Conservation (phyloP, 2,888 invertebrate genomes). For the Biston stratarius region DNA sequence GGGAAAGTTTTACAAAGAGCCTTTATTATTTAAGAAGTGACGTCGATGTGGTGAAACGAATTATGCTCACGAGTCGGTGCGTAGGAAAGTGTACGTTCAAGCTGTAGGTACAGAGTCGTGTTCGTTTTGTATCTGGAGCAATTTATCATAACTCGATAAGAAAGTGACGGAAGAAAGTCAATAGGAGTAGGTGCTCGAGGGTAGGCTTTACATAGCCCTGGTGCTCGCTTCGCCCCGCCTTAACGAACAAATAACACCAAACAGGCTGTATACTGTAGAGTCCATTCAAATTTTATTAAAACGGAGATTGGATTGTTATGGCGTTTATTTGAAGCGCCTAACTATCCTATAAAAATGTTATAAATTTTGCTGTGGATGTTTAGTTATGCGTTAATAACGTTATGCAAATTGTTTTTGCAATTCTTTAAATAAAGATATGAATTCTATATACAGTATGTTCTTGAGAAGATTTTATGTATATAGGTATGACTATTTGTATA, state of each 20-base stretch:
- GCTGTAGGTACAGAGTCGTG: slow-evolving; percentile 49
- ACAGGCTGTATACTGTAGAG: slow-evolving; percentile 48
- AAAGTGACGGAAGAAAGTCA: slow-evolving; percentile 86
- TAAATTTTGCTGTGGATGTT: slow-evolving; percentile 10
- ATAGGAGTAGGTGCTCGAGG: slow-evolving; percentile 82
- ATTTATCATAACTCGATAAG: slow-evolving; percentile 84
- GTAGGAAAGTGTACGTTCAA: slow-evolving; percentile 56
- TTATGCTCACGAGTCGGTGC: slow-evolving; percentile 64
- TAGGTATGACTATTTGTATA: too few species aligned
- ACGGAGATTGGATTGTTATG: slow-evolving; percentile 48
- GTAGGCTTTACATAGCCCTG: slow-evolving; percentile 73
- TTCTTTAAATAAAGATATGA: slow-evolving; percentile 1
- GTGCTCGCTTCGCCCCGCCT: slow-evolving; percentile 66
- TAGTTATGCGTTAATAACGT: slow-evolving; percentile 9
- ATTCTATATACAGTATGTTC: background rate
- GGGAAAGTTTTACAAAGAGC: slow-evolving; percentile 87
- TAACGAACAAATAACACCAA: slow-evolving; percentile 69
- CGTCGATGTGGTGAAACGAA: slow-evolving; percentile 80
- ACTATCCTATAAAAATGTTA: slow-evolving; percentile 23
- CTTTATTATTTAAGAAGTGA: slow-evolving; percentile 86
- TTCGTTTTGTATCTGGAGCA: slow-evolving; percentile 53
- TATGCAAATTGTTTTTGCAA: slow-evolving; percentile 6
- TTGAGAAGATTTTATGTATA: too few species aligned
- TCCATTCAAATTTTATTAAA: slow-evolving; percentile 57
- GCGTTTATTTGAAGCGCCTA: slow-evolving; percentile 47